Conservation (phyloP, 2,888 invertebrate species). For the Chloroclystis v-ata region DNA sequence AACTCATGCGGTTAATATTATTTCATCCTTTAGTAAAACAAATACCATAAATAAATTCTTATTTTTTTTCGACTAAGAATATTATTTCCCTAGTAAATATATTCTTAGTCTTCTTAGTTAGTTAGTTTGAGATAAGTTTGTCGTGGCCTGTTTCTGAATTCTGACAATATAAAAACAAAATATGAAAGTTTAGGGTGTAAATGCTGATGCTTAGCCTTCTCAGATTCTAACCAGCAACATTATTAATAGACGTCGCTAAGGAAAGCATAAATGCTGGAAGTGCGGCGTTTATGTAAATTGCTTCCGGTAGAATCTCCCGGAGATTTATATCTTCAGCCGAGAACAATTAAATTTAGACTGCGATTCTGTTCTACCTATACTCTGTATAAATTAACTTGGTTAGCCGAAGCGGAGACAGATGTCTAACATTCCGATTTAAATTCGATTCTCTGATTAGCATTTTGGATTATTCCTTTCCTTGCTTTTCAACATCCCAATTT, state of each 20-base stretch:
- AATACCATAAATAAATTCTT: too few relatives aligned
- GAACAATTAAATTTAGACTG: constrained; percentile 72
- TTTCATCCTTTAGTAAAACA: too few relatives aligned
- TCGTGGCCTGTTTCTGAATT: too few relatives aligned
- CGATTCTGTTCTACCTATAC: constrained; percentile 44
- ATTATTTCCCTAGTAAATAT: too few relatives aligned
- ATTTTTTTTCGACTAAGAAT: too few relatives aligned
- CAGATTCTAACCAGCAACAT: constrained; percentile 23
- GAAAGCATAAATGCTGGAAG: constrained; percentile 56
- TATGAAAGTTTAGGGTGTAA: not conserved
- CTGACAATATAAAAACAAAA: too few relatives aligned
- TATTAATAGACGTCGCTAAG: constrained; percentile 45
- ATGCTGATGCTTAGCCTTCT: not conserved
- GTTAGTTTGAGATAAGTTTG: too few relatives aligned
- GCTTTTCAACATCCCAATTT: constrained; percentile 14
- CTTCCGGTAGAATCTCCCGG: constrained; percentile 66
- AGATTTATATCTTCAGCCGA: constrained; percentile 67
- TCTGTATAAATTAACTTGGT: constrained; percentile 59
- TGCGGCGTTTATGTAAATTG: constrained; percentile 69
- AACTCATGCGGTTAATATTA: too few relatives aligned
- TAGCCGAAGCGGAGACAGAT: constrained; percentile 24
- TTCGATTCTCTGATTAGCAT: constrained; percentile 27
- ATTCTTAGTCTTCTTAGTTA: too few relatives aligned
- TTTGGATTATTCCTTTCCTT: constrained; percentile 19
- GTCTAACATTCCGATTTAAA: constrained; percentile 28